Evolutionary conservation across 2,888 invertebrate species (phyloP).

Genomic region (Calameuta pallipes): DNA sequence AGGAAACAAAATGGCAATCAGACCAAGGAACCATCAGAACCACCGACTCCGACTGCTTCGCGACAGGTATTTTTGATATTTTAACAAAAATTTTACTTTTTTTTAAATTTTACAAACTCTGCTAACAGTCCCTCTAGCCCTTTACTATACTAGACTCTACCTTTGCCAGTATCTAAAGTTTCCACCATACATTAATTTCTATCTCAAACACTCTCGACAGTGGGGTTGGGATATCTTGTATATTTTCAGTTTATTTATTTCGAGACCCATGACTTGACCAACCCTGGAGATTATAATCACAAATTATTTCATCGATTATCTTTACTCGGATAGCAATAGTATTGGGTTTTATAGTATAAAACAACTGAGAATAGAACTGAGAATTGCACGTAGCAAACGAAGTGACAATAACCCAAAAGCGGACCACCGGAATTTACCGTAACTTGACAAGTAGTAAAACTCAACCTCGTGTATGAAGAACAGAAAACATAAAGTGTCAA

Average conservation of each 20-base stretch:
- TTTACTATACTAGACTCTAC: too few relatives aligned
- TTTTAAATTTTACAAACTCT: not conserved
- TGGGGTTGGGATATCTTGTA: rapidly evolving
- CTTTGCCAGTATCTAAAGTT: too few relatives aligned
- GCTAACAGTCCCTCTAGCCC: not conserved
- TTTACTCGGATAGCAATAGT: not conserved
- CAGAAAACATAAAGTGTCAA: conserved; percentile 31
- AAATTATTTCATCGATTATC: not conserved
- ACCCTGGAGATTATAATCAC: not conserved
- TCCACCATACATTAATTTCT: not conserved
- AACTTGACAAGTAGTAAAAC: not conserved
- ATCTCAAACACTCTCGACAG: not conserved
- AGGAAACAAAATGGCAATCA: conserved; percentile 37
- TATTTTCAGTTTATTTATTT: not conserved
- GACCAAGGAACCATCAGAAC: conserved; percentile 45
- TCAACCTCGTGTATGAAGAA: conserved; percentile 9
- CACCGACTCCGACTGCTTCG: conserved; percentile 59
- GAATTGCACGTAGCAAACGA: not conserved
- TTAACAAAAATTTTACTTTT: not conserved
- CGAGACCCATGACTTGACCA: not conserved
- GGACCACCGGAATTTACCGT: not conserved
- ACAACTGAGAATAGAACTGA: not conserved
- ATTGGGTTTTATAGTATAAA: not conserved
- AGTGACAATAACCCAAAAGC: not conserved
- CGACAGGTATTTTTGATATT: conserved; percentile 52